These are phyloP conservation scores for Baronia brevicornis DNA, from an alignment of 2,888 invertebrate species.

Conservation along the genomic window DNA sequence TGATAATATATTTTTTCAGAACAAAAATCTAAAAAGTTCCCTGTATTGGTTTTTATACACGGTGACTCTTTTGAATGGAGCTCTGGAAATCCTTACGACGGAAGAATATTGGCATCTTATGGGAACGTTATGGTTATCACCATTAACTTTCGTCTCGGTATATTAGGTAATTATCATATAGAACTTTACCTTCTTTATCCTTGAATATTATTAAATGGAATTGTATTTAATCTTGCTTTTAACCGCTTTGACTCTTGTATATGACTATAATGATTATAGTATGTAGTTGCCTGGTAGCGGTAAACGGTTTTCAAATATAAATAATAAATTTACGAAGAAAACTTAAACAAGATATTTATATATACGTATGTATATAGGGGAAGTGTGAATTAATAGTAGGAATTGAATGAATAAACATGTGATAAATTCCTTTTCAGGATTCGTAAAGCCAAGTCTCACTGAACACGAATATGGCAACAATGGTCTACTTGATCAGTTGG, in stretches of 20 bases:
- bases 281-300: too few relatives aligned
- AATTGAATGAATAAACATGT: neutral
- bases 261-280: neutral
- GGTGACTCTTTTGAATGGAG: constrained; percentile 98
- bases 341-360: too few relatives aligned
- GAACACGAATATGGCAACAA: constrained; percentile 90
- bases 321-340: too few relatives aligned
- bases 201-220: neutral
- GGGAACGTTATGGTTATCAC: constrained; percentile 92
- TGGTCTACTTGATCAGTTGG: constrained; percentile 94
- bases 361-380: too few relatives aligned
- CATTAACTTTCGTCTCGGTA: constrained; percentile 87
- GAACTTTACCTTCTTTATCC: neutral
- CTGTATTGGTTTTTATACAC: constrained; percentile 94
- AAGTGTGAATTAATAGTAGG: too few relatives aligned
- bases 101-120: constrained; percentile 92
- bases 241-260: too few relatives aligned
- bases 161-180: constrained; percentile 78
- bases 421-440: constrained; percentile 72
- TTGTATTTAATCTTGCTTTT: too few relatives aligned
- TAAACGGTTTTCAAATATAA: too few relatives aligned
- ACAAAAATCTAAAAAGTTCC: constrained; percentile 76
- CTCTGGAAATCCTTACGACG: constrained; percentile 98
- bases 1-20: constrained; percentile 55
- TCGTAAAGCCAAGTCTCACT: constrained; percentile 84